Base-by-base conservation (phyloP, 2,888 invertebrate species). In the Cerceris ruficornis region DNA sequence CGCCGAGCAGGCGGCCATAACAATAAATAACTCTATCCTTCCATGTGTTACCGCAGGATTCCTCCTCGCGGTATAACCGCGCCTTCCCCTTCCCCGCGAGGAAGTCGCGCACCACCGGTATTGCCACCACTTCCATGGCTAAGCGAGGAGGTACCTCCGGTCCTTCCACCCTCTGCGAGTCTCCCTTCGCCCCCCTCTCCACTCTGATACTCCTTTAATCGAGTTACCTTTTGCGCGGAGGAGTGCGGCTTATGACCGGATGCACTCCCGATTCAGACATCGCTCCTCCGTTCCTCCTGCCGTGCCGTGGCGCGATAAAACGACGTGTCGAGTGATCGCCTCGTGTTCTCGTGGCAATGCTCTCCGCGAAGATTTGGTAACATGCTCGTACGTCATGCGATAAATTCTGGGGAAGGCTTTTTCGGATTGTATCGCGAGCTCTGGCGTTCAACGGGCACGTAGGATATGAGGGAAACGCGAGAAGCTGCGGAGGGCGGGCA, bases 21-120 rank as follows among this genome's bases (percentile, higher is more conserved):
- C 91, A 90, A 91, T 91, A 91, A 91, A 91, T 91, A 91, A 91
- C 90, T 89, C 89, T 88, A 90, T 90, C 90, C 90, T 89, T 90
- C 88, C 90, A 89, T 90, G 91, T 89, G 90, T 90, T 90, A 87
- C 88, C 86, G 86, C 88, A 86, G 85, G 87, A 90, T 89, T 87
- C 90, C 87, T 86, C 84, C 80, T 86, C 86, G 85, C 88, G 88
- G 85, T 87, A 71, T 77, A 87, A 88, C 89, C 87, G 87, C 86
- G 83, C 85, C 86, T 85, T 85, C 84, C 85, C 83, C 80, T 75
- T 65, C 81, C 78, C 72, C 54, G 76, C 81, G 83, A 82, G 81
- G 80, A 83, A 84, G 83, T 85, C 83, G 79, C 79, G 85, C 74
- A 86, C 86, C 84, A 83, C 75, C 75, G 28, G 85, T 82, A 64